Conservation (phyloP, 2,113 vertebrate genomes). For the Elanus axillaris region DNA sequence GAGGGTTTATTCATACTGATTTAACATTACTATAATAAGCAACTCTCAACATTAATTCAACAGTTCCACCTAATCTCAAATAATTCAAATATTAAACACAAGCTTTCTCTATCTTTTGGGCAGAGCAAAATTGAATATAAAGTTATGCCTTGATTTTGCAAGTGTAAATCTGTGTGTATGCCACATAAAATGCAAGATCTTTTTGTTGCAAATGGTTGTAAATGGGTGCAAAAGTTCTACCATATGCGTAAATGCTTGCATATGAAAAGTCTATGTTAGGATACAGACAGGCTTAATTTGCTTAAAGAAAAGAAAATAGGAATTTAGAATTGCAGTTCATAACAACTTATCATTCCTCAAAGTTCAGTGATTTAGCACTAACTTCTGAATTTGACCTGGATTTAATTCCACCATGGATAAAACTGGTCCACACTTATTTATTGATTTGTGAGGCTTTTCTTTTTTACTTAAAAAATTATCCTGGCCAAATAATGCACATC, state of each 20-base stretch:
- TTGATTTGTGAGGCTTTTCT: not conserved
- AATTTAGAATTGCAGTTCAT: not conserved
- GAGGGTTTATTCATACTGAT: not conserved
- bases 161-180: not conserved
- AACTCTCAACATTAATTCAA: not conserved
- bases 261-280: not conserved
- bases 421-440: not conserved
- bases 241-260: not conserved
- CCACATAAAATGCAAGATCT: not conserved
- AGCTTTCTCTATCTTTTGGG: not conserved
- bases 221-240: not conserved
- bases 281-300: not conserved
- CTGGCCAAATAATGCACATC: not conserved
- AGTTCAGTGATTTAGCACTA: not conserved
- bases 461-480: not conserved
- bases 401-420: not conserved
- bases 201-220: not conserved
- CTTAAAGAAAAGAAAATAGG: not conserved
- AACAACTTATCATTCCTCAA: not conserved
- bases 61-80: not conserved
- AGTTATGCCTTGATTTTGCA: not conserved
- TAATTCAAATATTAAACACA: not conserved
- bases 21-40: not conserved
- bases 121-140: not conserved
- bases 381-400: not conserved